These are phyloP conservation scores for Saccopteryx bilineata DNA, from an alignment of 2,113 vertebrate species.

Conservation along the genomic window DNA sequence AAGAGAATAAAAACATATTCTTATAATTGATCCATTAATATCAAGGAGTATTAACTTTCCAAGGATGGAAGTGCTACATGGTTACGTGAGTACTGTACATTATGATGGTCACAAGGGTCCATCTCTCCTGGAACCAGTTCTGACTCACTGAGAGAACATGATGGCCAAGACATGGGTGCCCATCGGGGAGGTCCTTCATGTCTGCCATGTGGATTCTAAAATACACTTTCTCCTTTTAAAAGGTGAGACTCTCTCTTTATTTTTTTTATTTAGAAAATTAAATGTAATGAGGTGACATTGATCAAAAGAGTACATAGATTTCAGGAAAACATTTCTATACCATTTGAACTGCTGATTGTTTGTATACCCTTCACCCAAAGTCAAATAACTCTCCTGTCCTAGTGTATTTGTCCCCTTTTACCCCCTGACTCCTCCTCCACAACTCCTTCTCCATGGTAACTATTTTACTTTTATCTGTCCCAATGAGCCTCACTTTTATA, in stretches of 20 bases:
- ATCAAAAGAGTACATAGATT: too few relatives aligned
- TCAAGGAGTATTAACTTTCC: background rate
- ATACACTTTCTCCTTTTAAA: background rate
- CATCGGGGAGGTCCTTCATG: background rate
- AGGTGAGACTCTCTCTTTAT: background rate
- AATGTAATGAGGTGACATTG: too few relatives aligned
- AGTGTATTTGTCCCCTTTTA: too few relatives aligned
- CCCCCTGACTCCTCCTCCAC: too few relatives aligned
- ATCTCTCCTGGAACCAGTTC: background rate
- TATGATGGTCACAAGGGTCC: background rate
- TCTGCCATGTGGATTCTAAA: background rate
- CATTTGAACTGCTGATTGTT: too few relatives aligned
- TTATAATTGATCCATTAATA: background rate
- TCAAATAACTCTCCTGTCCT: too few relatives aligned
- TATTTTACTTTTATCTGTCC: too few relatives aligned
- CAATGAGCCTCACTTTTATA: too few relatives aligned
- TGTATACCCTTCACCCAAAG: too few relatives aligned
- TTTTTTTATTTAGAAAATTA: too few relatives aligned
- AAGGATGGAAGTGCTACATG: background rate
- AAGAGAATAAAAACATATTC: slow-evolving; percentile 37
- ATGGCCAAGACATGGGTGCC: background rate
- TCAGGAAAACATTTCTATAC: too few relatives aligned
- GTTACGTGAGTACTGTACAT: rapidly evolving
- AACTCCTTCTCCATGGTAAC: too few relatives aligned
- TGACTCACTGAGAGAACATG: background rate